A percentile compares a stretch with the other conserved stretches of the same genome.
Conservation (phyloP, 2,797 vertebrate species). For the Poecilia picta region DNA sequence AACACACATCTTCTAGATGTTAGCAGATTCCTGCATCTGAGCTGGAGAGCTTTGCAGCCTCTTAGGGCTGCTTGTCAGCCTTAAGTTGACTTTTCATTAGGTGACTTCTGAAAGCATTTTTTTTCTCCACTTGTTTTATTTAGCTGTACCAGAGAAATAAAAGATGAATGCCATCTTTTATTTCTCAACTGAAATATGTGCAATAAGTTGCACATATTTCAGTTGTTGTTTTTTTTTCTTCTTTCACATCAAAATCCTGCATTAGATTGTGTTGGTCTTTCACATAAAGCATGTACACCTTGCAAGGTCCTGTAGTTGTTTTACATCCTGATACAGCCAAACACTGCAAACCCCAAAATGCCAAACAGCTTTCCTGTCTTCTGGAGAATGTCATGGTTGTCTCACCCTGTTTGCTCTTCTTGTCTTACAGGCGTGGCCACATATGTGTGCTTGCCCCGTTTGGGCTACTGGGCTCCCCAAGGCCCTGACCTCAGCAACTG, state of each 20-base stretch:
- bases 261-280: neutral
- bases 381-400: slow-evolving; percentile 63
- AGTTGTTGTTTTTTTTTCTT: neutral
- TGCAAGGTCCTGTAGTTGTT: neutral
- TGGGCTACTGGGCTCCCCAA: slow-evolving; percentile 91
- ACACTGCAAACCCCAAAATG: slow-evolving; percentile 12
- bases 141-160: neutral
- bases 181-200: too few species aligned
- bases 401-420: slow-evolving; percentile 59
- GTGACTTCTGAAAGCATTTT: neutral
- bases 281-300: neutral
- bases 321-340: slow-evolving; percentile 12
- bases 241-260: neutral
- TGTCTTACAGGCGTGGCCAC: slow-evolving; percentile 90
- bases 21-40: neutral
- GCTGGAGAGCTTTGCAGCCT: neutral
- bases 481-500: slow-evolving; percentile 99
- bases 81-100: neutral
- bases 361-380: slow-evolving; percentile 34
- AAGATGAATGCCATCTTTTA: neutral
- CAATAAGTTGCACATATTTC: neutral
- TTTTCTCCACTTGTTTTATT: neutral
- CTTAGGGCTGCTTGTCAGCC: neutral
- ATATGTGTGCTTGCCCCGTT: slow-evolving; percentile 88
- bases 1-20: neutral